Evolutionary conservation across 2,888 invertebrate species (phyloP).

Genomic region (Tipula lateralis): DNA sequence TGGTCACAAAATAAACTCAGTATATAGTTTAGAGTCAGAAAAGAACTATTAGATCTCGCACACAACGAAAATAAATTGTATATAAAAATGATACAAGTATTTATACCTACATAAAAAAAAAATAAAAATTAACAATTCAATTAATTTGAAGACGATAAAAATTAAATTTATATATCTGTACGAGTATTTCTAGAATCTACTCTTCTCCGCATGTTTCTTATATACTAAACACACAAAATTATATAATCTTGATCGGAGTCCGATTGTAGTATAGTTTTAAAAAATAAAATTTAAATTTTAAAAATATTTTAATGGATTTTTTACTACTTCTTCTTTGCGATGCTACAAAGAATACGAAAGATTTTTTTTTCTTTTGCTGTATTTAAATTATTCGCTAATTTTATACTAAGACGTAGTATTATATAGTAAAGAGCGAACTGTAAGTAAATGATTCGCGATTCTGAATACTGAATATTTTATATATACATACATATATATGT

Average conservation of each 20-base stretch:
- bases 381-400: conserved; percentile 12
- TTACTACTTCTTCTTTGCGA: background rate
- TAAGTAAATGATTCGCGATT: background rate
- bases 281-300: background rate
- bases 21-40: too few species aligned
- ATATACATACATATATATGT: too few species aligned
- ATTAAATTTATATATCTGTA: background rate
- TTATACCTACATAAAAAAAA: too few species aligned
- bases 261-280: conserved; percentile 14
- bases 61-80: too few species aligned
- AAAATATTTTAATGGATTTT: conserved; percentile 19
- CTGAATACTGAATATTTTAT: background rate
- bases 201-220: background rate
- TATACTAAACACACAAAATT: background rate
- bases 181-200: background rate
- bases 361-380: background rate
- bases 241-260: background rate
- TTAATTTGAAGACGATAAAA: conserved; percentile 19
- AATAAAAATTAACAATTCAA: conserved; percentile 4
- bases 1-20: too few species aligned
- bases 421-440: too few species aligned
- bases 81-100: too few species aligned
- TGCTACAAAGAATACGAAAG: background rate
- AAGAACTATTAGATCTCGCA: too few species aligned
- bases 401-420: conserved; percentile 14